Evolutionary conservation across 1,140 invertebrate species (phyloP).

Genomic region (Battus philenor): DNA sequence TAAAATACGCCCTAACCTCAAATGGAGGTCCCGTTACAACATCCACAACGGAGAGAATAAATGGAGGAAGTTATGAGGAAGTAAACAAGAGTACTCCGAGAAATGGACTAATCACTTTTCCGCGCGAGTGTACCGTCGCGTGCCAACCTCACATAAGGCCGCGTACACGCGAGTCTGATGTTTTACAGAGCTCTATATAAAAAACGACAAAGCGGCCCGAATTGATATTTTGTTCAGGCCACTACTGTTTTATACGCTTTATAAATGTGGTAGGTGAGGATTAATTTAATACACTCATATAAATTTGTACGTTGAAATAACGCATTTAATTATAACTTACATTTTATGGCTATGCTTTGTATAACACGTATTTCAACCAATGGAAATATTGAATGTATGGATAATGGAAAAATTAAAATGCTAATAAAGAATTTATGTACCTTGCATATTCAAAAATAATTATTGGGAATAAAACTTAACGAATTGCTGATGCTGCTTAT

Average conservation of each 20-base stretch:
- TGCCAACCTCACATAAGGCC: slow-evolving; percentile 50
- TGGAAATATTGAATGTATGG: no score
- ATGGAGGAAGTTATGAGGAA: slow-evolving; percentile 22
- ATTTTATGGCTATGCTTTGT: no score
- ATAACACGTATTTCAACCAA: no score
- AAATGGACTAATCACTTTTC: slow-evolving; percentile 46
- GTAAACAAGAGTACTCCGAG: slow-evolving; percentile 19
- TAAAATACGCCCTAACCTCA: slow-evolving; percentile 10
- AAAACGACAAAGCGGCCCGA: slow-evolving; percentile 54
- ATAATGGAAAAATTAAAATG: no score
- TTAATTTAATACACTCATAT: slow-evolving; percentile 30
- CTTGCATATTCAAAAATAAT: no score
- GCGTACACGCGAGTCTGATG: slow-evolving; percentile 54
- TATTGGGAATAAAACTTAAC: no score
- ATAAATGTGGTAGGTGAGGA: slow-evolving; percentile 27
- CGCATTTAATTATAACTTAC: slow-evolving; percentile 9
- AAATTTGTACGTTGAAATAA: slow-evolving; percentile 11
- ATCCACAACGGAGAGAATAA: slow-evolving; percentile 9
- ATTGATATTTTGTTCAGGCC: slow-evolving; percentile 59
- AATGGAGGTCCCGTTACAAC: background rate
- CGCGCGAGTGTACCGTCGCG: slow-evolving; percentile 41
- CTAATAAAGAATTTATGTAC: no score
- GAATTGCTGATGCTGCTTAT: no score
- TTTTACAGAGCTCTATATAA: slow-evolving; percentile 55
- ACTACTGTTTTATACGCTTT: slow-evolving; percentile 49